These are phyloP conservation scores for Rhagophthalmus giganteus DNA, from an alignment of 2,888 invertebrate genomes.

Conservation along the genomic window DNA sequence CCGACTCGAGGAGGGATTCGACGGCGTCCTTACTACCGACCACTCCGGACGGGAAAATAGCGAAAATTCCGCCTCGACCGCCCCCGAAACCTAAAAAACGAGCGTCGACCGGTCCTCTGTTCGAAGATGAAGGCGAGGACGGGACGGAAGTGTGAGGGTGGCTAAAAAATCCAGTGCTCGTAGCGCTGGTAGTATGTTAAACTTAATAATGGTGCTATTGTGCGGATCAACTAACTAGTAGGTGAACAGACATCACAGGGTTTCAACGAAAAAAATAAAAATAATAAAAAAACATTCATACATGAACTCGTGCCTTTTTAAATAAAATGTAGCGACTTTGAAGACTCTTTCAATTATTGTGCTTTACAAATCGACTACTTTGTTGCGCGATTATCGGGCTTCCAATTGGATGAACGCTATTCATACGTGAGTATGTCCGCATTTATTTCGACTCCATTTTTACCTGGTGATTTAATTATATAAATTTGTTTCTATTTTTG, in stretches of 20 bases:
- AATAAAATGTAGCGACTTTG: conserved; percentile 8
- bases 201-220: conserved; percentile 34
- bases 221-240: conserved; percentile 31
- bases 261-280: conserved; percentile 29
- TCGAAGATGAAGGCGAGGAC: conserved; percentile 87
- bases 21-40: conserved; percentile 40
- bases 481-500: conserved; percentile 28
- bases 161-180: conserved; percentile 52
- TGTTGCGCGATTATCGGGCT: conserved; percentile 28
- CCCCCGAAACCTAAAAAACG: conserved; percentile 85
- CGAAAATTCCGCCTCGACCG: conserved; percentile 80
- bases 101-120: conserved; percentile 72
- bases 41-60: conserved; percentile 32
- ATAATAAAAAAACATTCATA: conserved; percentile 15
- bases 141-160: conserved; percentile 81
- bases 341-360: conserved; percentile 19
- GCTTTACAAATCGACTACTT: conserved; percentile 23
- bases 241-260: conserved; percentile 33
- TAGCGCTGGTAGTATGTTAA: conserved; percentile 47
- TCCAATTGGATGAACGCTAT: conserved; percentile 22
- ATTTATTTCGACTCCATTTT: conserved; percentile 10
- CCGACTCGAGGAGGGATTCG: conserved; percentile 46
- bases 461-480: conserved; percentile 19
- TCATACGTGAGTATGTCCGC: conserved; percentile 7
- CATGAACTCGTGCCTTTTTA: conserved; percentile 27